Base-by-base conservation (phyloP, 1,140 invertebrate genomes). In the Drosophila burlai region DNA sequence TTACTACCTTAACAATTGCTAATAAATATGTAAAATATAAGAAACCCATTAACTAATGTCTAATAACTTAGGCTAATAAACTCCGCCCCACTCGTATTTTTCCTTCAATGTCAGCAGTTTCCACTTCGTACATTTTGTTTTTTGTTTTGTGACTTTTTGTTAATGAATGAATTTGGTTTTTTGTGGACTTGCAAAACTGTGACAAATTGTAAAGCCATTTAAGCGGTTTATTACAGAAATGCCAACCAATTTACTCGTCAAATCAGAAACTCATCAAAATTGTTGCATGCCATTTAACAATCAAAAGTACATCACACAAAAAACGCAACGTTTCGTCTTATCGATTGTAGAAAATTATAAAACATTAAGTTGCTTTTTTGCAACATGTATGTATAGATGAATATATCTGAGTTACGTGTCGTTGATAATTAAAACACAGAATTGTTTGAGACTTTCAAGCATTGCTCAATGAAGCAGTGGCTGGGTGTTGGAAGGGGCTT, bases 171-270 rank as follows among this genome's bases (percentile, higher is more conserved):
- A 26, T 50, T 45, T 21, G 13, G 16, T 15, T 47, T 49, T 57
- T 38, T 38, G 61, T 36, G 45, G 40, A 67, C 42, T 83, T 40
- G 71, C 40, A 65, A 72, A 83, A 68, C 43, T 58, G 77, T 24
- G 65, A 84, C 72, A 69, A 84, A 81, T 84, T 74, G 82, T 58
- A 67, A 77, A 84, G 64, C 57, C n/a, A n/a, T n/a, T n/a, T n/a
- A n/a, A n/a, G n/a, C n/a, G n/a, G 71, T 57, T 61, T 60, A 63
- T 83, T 75, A 80, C 75, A 83, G 73, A 82, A 82, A 76, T 64
- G 78, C 57, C 77, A 80, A 42, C 34, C 73, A 45, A 81, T 72
- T 81, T 81, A 45, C 46, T 63, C 45, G 24, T 26, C 45, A 84
- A 84, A 83, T 72, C 81, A 59, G 61, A 64, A 84, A 58, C 62